Evolutionary conservation across 2,113 vertebrate genomes (phyloP).

Genomic region (Scortum barcoo): DNA sequence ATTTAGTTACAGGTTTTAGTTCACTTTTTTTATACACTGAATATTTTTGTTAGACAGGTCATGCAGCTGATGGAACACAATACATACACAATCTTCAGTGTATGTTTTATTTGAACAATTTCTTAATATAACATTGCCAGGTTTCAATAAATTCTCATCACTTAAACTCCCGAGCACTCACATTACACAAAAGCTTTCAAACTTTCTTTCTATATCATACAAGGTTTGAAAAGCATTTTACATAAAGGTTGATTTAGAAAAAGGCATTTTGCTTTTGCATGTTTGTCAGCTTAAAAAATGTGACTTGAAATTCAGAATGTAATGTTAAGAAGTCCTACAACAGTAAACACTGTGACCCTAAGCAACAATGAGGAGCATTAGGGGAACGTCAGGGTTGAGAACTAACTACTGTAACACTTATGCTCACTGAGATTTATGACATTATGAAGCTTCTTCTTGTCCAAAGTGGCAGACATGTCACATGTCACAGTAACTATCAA

Average conservation of each 20-base stretch:
- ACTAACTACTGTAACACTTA: not conserved
- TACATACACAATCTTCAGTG: conserved; percentile 4
- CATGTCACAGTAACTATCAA: conserved; percentile 16
- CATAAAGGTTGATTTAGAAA: conserved; percentile 10
- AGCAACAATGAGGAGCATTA: not conserved
- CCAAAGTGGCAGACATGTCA: not conserved
- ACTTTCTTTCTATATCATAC: not conserved
- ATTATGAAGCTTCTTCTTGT: not conserved
- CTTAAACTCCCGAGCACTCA: conserved; percentile 32
- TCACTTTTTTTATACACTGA: not conserved
- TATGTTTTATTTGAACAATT: conserved; percentile 57
- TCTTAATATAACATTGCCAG: conserved; percentile 29
- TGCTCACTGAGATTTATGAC: not conserved
- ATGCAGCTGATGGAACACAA: conserved; percentile 1
- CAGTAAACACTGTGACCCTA: not conserved
- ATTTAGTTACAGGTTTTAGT: not conserved
- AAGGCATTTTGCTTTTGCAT: not conserved
- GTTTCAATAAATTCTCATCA: conserved; percentile 5
- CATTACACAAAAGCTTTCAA: conserved; percentile 48
- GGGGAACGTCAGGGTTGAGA: not conserved
- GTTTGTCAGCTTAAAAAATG: conserved; percentile 25
- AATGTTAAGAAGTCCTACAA: conserved; percentile 10
- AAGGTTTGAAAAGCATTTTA: conserved; percentile 19
- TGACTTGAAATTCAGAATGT: conserved; percentile 9
- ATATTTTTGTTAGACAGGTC: not conserved